Percentiles rank a stretch among this genome's conserved stretches.
Conservation (phyloP, 2,113 vertebrate species). For the Phalacrocorax pelagicus region DNA sequence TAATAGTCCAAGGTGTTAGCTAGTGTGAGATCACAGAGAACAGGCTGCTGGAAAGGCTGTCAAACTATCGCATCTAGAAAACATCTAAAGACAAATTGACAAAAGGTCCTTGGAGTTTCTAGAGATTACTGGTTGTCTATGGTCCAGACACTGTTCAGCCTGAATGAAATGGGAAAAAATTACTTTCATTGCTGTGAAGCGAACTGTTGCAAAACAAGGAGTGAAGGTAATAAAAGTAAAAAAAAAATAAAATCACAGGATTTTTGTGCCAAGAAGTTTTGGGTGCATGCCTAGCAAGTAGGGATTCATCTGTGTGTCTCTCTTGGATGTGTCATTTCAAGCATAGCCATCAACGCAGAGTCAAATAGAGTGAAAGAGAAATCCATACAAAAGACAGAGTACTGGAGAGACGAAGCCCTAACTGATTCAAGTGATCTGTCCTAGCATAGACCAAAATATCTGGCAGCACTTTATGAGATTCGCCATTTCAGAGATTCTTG, state of each 20-base stretch:
- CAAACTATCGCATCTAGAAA: not conserved
- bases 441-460: not conserved
- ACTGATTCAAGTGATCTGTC: not conserved
- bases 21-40: not conserved
- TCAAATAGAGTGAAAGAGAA: not conserved
- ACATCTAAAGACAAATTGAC: not conserved
- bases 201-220: not conserved
- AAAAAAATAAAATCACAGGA: rapidly evolving
- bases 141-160: not conserved
- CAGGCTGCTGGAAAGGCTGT: not conserved
- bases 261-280: not conserved
- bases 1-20: not conserved
- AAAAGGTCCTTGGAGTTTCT: not conserved
- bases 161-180: not conserved
- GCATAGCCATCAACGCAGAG: not conserved
- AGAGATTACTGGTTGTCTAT: not conserved
- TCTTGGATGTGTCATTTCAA: not conserved
- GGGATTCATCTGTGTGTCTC: not conserved
- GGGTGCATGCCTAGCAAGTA: not conserved
- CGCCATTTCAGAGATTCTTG: not conserved
- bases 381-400: not conserved
- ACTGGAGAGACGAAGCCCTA: not conserved
- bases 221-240: not conserved
- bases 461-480: not conserved
- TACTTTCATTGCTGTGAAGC: not conserved